Evolutionary conservation across 2,797 vertebrate species (phyloP).

Genomic region (Sphaeramia orbicularis): DNA sequence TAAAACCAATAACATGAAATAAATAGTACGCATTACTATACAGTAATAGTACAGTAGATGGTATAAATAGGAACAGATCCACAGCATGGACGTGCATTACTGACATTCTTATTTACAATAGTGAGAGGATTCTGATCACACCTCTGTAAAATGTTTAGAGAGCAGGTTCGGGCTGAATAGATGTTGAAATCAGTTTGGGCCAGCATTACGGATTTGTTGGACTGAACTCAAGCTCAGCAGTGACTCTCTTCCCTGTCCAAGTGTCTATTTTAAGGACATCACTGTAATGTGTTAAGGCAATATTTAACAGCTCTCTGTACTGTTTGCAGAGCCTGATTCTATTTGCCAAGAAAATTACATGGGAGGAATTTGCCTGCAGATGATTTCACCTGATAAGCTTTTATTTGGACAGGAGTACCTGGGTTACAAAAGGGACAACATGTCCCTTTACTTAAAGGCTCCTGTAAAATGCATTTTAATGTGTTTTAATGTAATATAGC

Average conservation of each 20-base stretch:
- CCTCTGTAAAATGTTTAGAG: background rate
- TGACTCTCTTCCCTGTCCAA: constrained; percentile 32
- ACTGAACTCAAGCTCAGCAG: constrained; percentile 20
- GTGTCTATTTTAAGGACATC: constrained; percentile 43
- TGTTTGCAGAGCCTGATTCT: constrained; percentile 9
- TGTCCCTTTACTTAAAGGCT: background rate
- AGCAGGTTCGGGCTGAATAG: constrained; percentile 4
- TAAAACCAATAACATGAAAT: too few relatives aligned
- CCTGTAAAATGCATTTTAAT: background rate
- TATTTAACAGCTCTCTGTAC: constrained; percentile 35
- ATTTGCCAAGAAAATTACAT: constrained; percentile 28
- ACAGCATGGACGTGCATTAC: background rate
- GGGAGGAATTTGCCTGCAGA: constrained; percentile 30
- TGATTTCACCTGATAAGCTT: constrained; percentile 17
- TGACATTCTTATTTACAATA: background rate
- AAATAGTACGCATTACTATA: too few relatives aligned
- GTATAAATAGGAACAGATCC: too few relatives aligned
- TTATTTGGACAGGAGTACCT: constrained; percentile 2
- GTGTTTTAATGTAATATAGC: background rate
- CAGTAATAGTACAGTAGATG: too few relatives aligned
- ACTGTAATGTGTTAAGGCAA: constrained; percentile 31
- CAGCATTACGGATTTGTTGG: constrained; percentile 25
- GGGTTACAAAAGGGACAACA: constrained; percentile 4
- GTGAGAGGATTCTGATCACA: constrained; percentile 1
- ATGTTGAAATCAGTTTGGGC: constrained; percentile 9